Conservation (phyloP, 2,888 invertebrate genomes). For the Mellilla xanthometata region DNA sequence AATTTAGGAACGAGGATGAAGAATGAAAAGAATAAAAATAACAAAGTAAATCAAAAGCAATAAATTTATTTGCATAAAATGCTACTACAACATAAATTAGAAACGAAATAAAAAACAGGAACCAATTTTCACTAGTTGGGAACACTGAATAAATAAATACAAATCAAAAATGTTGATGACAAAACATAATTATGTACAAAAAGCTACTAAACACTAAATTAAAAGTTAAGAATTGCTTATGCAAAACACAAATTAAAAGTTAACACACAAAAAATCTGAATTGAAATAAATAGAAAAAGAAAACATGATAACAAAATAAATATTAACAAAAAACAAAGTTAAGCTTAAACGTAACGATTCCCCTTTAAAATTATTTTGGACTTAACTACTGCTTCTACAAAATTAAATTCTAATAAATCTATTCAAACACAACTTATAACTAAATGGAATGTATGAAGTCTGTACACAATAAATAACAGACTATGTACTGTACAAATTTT, state of each 20-base stretch:
- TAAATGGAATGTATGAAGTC: slow-evolving; percentile 61
- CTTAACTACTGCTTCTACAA: slow-evolving; percentile 33
- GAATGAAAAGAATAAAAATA: slow-evolving; percentile 46
- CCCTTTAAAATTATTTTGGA: slow-evolving; percentile 59
- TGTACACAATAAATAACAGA: slow-evolving; percentile 51
- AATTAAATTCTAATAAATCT: slow-evolving; percentile 30
- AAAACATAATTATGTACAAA: too few species aligned
- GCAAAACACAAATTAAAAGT: slow-evolving; percentile 15
- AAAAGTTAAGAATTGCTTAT: background rate
- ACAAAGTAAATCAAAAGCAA: slow-evolving; percentile 68
- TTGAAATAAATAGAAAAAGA: slow-evolving; percentile 54
- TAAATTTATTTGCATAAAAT: slow-evolving; percentile 77
- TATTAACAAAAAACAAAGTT: slow-evolving; percentile 71
- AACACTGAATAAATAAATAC: slow-evolving; percentile 48
- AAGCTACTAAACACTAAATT: too few species aligned
- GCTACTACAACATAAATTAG: slow-evolving; percentile 67
- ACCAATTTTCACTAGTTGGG: slow-evolving; percentile 51
- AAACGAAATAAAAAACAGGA: slow-evolving; percentile 82
- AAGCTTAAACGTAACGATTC: slow-evolving; percentile 81
- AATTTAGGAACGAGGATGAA: too few species aligned
- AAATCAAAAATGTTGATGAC: background rate
- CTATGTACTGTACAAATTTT: slow-evolving; percentile 18
- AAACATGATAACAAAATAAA: slow-evolving; percentile 74
- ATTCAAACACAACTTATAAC: slow-evolving; percentile 27
- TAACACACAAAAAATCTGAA: slow-evolving; percentile 61